A percentile compares a stretch with the other conserved stretches of the same genome.
phyloP scores from a whole-genome alignment of 1,140 invertebrate species.

The Bilobella aurantiaca region DNA sequence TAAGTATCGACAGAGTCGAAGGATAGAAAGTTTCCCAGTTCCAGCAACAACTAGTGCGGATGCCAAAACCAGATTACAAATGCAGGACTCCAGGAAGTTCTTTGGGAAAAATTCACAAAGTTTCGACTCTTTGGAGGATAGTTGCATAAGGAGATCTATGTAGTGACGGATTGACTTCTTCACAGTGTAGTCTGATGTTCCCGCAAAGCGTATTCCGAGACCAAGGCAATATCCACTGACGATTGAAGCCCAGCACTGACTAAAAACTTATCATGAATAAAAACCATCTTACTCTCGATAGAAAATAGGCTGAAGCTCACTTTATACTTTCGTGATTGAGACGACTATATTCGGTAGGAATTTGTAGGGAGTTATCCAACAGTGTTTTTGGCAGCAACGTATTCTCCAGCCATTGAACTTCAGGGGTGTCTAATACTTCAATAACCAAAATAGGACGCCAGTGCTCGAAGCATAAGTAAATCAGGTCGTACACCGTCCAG shows the following conservation, averaged over 20 bases:
- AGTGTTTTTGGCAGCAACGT: conserved; percentile 25
- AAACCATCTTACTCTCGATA: conserved; percentile 1
- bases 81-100: conserved; percentile 31
- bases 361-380: conserved; percentile 44
- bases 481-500: conserved; percentile 89
- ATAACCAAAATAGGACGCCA: conserved; percentile 70
- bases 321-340: conserved; percentile 93
- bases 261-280: conserved; percentile 41
- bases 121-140: conserved; percentile 22
- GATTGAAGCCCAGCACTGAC: conserved; percentile 93
- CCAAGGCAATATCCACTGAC: conserved; percentile 87
- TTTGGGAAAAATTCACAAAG: conserved; percentile 29
- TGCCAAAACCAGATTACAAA: conserved; percentile 26
- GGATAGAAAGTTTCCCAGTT: conserved; percentile 75
- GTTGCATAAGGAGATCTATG: conserved; percentile 40
- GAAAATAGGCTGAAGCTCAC: conserved; percentile 44
- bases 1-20: conserved; percentile 73
- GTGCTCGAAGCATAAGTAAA: conserved; percentile 71
- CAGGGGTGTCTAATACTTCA: conserved; percentile 74
- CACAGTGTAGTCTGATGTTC: conserved; percentile 72
- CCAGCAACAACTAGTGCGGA: conserved; percentile 70
- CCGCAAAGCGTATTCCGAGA: conserved; percentile 86
- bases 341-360: conserved; percentile 50
- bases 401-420: conserved; percentile 66
- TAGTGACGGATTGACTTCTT: conserved; percentile 61